These are phyloP conservation scores for Sterrhoptilus dennistouni DNA, from an alignment of 2,113 vertebrate species.

Conservation along the genomic window DNA sequence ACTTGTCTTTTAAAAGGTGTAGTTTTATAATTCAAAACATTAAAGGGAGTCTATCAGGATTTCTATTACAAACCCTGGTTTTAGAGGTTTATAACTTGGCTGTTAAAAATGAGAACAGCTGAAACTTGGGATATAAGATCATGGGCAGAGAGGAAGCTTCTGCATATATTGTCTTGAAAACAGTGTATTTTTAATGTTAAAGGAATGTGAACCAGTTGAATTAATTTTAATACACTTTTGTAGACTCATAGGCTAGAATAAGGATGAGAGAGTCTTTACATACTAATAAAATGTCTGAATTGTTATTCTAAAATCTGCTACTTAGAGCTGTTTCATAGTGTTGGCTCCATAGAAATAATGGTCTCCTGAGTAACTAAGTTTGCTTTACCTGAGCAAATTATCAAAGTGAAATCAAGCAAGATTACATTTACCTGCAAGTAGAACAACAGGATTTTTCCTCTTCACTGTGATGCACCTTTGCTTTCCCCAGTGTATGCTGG, in stretches of 20 bases:
- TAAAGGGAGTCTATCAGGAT: constrained; percentile 52
- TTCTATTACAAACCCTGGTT: constrained; percentile 53
- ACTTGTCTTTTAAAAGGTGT: constrained; percentile 72
- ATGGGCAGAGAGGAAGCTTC: neutral
- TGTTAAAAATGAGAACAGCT: constrained; percentile 35
- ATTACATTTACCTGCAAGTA: constrained; percentile 31
- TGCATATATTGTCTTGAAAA: neutral
- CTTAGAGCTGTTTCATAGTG: neutral
- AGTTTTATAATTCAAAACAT: constrained; percentile 69
- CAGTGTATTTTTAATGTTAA: neutral
- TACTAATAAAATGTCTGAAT: neutral
- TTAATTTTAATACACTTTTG: constrained; percentile 56
- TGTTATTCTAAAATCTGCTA: constrained; percentile 4
- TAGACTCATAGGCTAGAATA: neutral
- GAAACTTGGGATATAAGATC: neutral
- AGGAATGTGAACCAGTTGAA: neutral
- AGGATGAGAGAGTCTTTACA: neutral
- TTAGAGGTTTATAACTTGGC: constrained; percentile 52
- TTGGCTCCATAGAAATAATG: neutral
- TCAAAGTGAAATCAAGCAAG: constrained; percentile 30
- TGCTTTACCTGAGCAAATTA: constrained; percentile 35
- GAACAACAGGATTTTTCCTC: constrained; percentile 19
- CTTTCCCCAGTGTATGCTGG: neutral
- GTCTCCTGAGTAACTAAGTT: constrained; percentile 25
- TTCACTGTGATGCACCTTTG: neutral